Percentiles rank a stretch among this genome's conserved stretches.
Evolutionary conservation across 2,113 vertebrate genomes (phyloP).

Genomic region (Myrmecobius fasciatus): DNA sequence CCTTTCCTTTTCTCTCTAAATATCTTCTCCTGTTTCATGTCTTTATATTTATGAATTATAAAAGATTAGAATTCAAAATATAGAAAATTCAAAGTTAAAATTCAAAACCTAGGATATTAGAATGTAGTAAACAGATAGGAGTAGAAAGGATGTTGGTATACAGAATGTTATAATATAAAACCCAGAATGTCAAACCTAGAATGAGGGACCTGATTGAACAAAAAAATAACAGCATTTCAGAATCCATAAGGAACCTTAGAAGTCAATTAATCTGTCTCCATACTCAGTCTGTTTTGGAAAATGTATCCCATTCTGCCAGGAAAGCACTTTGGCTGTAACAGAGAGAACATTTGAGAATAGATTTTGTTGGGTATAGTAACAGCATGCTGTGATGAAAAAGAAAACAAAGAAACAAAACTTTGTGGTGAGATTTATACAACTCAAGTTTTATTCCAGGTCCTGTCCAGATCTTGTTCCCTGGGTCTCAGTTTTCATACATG

Average conservation of each 20-base stretch:
- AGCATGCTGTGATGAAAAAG: not conserved
- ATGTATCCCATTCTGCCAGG: not conserved
- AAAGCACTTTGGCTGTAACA: not conserved
- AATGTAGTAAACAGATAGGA: too few relatives aligned
- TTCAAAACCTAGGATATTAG: not conserved
- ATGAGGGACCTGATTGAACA: not conserved
- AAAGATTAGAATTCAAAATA: not conserved
- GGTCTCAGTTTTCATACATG: not conserved
- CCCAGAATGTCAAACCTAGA: not conserved
- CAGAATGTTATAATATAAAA: not conserved
- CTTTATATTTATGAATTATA: not conserved
- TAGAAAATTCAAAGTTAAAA: not conserved
- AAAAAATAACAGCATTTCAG: not conserved
- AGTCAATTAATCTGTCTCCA: not conserved
- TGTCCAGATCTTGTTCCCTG: not conserved
- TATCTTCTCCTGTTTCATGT: not conserved
- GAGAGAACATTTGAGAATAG: not conserved
- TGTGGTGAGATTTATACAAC: not conserved
- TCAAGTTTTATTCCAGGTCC: not conserved
- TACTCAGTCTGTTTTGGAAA: not conserved
- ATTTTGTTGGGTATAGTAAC: not conserved
- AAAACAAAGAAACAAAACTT: not conserved
- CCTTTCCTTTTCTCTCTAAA: not conserved
- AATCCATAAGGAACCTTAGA: not conserved
- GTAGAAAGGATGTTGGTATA: not conserved